Base-by-base conservation (phyloP, 2,797 vertebrate genomes). In the Xiphophorus birchmanni region DNA sequence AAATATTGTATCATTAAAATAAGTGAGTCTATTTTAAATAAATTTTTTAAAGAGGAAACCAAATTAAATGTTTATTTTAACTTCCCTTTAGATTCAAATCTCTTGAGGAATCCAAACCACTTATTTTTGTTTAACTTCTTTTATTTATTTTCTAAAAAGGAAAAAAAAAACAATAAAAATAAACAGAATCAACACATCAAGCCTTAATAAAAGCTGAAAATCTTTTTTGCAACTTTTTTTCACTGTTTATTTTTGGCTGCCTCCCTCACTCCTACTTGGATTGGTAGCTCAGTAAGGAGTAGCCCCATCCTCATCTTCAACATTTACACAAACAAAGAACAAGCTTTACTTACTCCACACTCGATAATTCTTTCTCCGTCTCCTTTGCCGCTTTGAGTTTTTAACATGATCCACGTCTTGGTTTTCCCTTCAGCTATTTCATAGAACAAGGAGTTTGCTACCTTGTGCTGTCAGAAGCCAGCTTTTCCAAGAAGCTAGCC, bases 381-480 rank as follows among this genome's bases (percentile, higher is more conserved):
- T 15, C 23, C 5, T 52, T 32, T 23, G 32, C 32, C 18, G 7
- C 13, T 6, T 48, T 40, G 45, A 50, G 23, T 17, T 74, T 63
- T 37, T 23, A 18, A 35, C 50, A 42, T 35, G 18, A 52, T 11
- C 26, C 17, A 32, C 29, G 23, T 2, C 50, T 4, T 18, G 0
- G 17, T 77, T 78, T 5, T 80, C 37, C 69, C 60, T 86, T 32
- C 85, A 99, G 98, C 94, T 99, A 99, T 88, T 95, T 96, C 81
- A 99, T 99, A 69, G 98, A 99, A 92, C 97, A 97, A 82, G 98
- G 98, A 2, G 98, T 99, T 69, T 97, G 97, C 88, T 99, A 99
- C 83, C 95, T 99, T 78, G 98, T 99, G 84, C 95, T 99, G 50
- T 99, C 98, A 90, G 98, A 99, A 94, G 97, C 97, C 80, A 95